Conservation (phyloP, 2,113 vertebrate species). For the Siniperca knerii region DNA sequence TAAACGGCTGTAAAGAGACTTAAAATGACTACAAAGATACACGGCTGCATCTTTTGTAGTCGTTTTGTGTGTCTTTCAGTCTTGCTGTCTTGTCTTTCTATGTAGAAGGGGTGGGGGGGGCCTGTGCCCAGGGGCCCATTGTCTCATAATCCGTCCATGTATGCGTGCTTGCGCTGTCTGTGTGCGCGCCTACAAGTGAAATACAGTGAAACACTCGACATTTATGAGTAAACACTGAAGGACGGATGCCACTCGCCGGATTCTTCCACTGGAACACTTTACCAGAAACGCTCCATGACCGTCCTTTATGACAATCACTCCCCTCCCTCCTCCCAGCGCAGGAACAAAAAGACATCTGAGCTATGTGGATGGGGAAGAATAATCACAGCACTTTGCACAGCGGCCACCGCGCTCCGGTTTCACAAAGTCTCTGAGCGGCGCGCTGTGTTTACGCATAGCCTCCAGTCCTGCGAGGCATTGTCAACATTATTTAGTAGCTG, state of each 20-base stretch:
- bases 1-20: background rate
- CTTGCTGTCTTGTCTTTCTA: background rate
- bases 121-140: background rate
- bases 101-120: background rate
- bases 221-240: constrained; percentile 56
- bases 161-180: background rate
- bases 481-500: constrained; percentile 48
- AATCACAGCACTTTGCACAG: constrained; percentile 66
- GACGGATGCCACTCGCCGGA: constrained; percentile 45
- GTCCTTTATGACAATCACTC: constrained; percentile 52
- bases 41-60: background rate
- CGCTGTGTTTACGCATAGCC: constrained; percentile 74
- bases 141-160: background rate
- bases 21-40: background rate
- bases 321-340: constrained; percentile 44
- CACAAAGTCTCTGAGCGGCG: constrained; percentile 70
- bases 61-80: background rate
- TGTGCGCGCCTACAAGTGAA: background rate
- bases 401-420: constrained; percentile 75
- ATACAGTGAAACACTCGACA: constrained; percentile 20
- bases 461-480: constrained; percentile 54
- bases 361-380: constrained; percentile 71
- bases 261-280: constrained; percentile 42
- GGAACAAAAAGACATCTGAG: constrained; percentile 80
- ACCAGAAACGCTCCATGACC: constrained; percentile 42